These are phyloP conservation scores for Drosophila rubida DNA, from an alignment of 2,888 invertebrate genomes.

Conservation along the genomic window DNA sequence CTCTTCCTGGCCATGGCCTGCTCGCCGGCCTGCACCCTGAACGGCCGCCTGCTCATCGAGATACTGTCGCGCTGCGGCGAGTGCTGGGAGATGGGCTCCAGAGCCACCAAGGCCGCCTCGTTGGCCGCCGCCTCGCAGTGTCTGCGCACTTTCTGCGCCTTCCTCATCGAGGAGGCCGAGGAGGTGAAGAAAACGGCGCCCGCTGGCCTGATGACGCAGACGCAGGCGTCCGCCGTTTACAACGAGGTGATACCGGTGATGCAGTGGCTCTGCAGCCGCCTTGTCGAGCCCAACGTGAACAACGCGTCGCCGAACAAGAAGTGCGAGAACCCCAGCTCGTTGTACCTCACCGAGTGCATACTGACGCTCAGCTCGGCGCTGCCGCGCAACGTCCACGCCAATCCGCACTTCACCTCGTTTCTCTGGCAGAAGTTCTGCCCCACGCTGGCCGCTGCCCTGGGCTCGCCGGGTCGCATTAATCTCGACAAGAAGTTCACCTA, in stretches of 20 bases:
- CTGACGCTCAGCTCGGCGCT: constrained; percentile 93
- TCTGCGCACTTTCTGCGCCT: constrained; percentile 93
- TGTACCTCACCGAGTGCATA: constrained; percentile 94
- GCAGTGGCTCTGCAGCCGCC: constrained; percentile 93
- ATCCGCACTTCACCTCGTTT: constrained; percentile 94
- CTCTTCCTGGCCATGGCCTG: constrained; percentile 95
- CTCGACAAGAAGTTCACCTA: constrained; percentile 92
- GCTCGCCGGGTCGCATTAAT: constrained; percentile 89
- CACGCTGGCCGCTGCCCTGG: constrained; percentile 93
- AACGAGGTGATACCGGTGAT: constrained; percentile 96
- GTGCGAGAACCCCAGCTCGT: constrained; percentile 84
- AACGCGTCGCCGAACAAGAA: constrained; percentile 84
- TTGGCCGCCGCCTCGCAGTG: constrained; percentile 96
- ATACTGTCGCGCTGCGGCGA: constrained; percentile 94
- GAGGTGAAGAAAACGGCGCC: constrained; percentile 86
- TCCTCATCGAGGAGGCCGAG: constrained; percentile 87
- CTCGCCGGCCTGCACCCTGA: constrained; percentile 94
- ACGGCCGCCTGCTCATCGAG: constrained; percentile 94
- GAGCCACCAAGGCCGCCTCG: constrained; percentile 93
- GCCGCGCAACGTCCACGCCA: constrained; percentile 92
- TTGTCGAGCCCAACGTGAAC: constrained; percentile 90
- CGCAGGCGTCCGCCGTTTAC: constrained; percentile 91
- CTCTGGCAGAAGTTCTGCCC: constrained; percentile 97
- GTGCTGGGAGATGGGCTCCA: constrained; percentile 91
- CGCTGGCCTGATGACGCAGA: constrained; percentile 86